Evolutionary conservation across 1,140 invertebrate species (phyloP), one percentile per base, ranked within the genome.

Genomic region (Drosophila nigrodunni): DNA sequence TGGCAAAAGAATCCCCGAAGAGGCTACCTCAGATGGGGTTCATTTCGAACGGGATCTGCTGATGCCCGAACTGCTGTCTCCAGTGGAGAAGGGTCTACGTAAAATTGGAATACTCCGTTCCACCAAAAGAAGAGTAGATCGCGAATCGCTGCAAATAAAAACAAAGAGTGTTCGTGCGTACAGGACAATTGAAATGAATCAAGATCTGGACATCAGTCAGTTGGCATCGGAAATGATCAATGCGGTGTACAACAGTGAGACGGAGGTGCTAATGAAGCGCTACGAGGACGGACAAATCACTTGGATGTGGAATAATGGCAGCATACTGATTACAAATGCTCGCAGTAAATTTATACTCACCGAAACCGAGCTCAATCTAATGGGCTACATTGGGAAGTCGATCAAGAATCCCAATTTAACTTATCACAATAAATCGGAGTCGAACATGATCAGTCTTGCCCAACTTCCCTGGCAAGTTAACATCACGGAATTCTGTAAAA

Each of bases 251-350:
- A 77, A 60, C 10, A 50, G 8, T 11, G 46, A 71, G 1, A 57
- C 74, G 0, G 46, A 71, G 46, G 80, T 82, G 41, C 30, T 82
- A 10, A 70, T 74, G 21, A 49, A 54, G 10, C 59, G 44, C 0
- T 80, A 35, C 30, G 70, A 55, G 47, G 47, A 15, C 6, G 44
- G 50, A 0, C 69, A 60, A 8, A 15, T 80, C 13, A 74, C 74
- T 7, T 80, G 80, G 78, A 50, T 80, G 5, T 82, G 80, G 80
- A 7, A 25, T 3, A 62, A 71, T 43, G 80, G 78, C 18, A 65
- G 37, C 21, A 10, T 82, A 0, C 43, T 80, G 37, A 78, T 82
- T 5, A 57, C 58, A 11, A 74, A 82, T 52, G 62, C 58, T 4
- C 59, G 57, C 15, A 67, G 35, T 25, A 50, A 57, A 1, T 18